phyloP scores from a whole-genome alignment of 1,140 invertebrate species.

The Dreissena rostriformis region DNA sequence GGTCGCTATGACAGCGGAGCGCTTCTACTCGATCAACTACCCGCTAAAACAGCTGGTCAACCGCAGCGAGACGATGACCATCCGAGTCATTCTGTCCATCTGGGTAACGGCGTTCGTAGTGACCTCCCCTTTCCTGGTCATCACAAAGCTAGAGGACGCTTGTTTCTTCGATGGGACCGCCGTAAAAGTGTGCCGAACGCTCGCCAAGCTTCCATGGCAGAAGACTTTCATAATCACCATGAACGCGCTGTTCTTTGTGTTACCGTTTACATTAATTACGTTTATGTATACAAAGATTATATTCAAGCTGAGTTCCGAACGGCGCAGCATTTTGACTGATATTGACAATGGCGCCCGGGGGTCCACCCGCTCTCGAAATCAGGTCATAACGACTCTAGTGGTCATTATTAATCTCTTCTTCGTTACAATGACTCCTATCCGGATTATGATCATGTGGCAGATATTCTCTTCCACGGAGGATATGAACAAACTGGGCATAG shows the following conservation, averaged over 20 bases:
- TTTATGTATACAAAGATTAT: constrained; percentile 69
- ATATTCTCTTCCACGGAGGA: constrained; percentile 86
- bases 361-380: constrained; percentile 64
- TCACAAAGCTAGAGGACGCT: constrained; percentile 53
- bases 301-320: constrained; percentile 40
- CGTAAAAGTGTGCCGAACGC: no score
- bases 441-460: no score
- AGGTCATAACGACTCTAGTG: constrained; percentile 93
- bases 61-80: no score
- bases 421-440: no score
- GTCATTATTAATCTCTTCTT: no score
- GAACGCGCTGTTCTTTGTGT: constrained; percentile 55
- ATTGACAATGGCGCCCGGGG: constrained; percentile 31
- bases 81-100: constrained; percentile 50
- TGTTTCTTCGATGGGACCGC: constrained; percentile 63
- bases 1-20: constrained; percentile 70
- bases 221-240: constrained; percentile 63
- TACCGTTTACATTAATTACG: constrained; percentile 63
- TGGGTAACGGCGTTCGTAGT: constrained; percentile 62
- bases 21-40: no score
- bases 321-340: constrained; percentile 13
- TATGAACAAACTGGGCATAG: constrained; percentile 85
- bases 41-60: no score
- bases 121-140: constrained; percentile 65
- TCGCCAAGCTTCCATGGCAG: no score